Conservation (phyloP, 2,797 vertebrate species). For the Eleutherodactylus coqui region DNA sequence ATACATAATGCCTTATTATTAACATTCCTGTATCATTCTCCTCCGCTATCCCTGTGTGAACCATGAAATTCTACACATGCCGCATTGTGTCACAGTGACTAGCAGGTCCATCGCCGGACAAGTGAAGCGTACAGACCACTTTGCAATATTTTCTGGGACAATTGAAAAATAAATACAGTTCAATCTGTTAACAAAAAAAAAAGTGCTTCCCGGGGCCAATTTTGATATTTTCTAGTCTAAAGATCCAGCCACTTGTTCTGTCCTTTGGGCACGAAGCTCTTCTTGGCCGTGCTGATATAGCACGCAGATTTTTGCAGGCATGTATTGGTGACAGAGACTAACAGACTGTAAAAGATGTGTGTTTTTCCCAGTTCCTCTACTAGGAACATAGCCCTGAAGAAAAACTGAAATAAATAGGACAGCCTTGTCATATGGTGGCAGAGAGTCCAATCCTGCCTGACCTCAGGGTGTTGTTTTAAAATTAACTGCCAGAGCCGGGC, state of each 20-base stretch:
- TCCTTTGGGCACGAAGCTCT: slow-evolving; percentile 67
- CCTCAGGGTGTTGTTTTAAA: slow-evolving; percentile 57
- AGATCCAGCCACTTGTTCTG: slow-evolving; percentile 65
- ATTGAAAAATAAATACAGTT: slow-evolving; percentile 60
- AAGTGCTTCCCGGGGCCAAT: slow-evolving; percentile 43
- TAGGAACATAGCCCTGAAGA: slow-evolving; percentile 64
- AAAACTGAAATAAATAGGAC: slow-evolving; percentile 64
- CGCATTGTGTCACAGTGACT: neutral
- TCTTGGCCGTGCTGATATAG: slow-evolving; percentile 63
- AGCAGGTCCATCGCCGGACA: slow-evolving; percentile 4
- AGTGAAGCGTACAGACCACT: slow-evolving; percentile 34
- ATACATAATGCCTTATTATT: neutral
- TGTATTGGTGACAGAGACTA: slow-evolving; percentile 61
- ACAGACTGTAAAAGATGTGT: slow-evolving; percentile 57
- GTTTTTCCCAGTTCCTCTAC: slow-evolving; percentile 40
- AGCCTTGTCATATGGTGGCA: slow-evolving; percentile 54
- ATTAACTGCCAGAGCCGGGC: slow-evolving; percentile 65
- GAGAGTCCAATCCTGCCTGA: slow-evolving; percentile 49
- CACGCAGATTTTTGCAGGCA: slow-evolving; percentile 40
- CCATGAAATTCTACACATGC: neutral
- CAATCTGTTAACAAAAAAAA: slow-evolving; percentile 47
- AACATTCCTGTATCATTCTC: neutral
- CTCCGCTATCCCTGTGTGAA: neutral
- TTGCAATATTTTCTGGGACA: slow-evolving; percentile 53
- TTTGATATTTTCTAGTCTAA: slow-evolving; percentile 67